A percentile compares a stretch with the other conserved stretches of the same genome.
Conservation (phyloP, 2,113 vertebrate genomes). For the Ictalurus furcatus region DNA sequence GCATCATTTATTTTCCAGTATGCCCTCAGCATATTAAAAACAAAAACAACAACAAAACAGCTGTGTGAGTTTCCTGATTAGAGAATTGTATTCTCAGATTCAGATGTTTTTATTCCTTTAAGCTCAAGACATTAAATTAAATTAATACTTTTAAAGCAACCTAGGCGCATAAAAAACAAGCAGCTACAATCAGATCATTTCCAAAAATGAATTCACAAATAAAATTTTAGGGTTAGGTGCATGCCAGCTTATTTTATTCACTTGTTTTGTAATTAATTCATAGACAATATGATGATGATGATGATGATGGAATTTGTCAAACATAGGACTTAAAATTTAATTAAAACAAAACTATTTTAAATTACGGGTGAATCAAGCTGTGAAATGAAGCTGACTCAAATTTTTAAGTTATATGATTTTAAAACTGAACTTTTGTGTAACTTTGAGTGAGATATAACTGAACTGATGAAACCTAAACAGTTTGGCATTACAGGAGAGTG, state of each 20-base stretch:
- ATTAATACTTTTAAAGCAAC: background rate
- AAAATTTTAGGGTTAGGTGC: no score
- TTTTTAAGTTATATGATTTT: background rate
- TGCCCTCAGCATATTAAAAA: background rate
- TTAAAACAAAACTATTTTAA: background rate
- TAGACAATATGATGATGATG: background rate
- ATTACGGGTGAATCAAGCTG: background rate
- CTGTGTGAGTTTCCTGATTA: background rate
- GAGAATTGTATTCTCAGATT: background rate
- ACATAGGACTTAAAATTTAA: background rate
- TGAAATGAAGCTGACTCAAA: background rate
- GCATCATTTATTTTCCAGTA: background rate
- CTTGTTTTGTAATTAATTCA: background rate
- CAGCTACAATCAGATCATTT: background rate
- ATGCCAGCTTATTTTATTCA: background rate
- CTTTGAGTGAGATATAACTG: no score
- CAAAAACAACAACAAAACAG: background rate
- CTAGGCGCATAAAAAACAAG: background rate
- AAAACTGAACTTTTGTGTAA: background rate
- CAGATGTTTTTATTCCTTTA: background rate
- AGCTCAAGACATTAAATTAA: background rate
- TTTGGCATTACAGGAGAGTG: no score
- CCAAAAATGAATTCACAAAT: background rate
- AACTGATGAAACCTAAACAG: background rate
- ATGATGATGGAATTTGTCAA: background rate